Conservation (phyloP, 1,140 invertebrate genomes). For the Macrobrachium nipponense region DNA sequence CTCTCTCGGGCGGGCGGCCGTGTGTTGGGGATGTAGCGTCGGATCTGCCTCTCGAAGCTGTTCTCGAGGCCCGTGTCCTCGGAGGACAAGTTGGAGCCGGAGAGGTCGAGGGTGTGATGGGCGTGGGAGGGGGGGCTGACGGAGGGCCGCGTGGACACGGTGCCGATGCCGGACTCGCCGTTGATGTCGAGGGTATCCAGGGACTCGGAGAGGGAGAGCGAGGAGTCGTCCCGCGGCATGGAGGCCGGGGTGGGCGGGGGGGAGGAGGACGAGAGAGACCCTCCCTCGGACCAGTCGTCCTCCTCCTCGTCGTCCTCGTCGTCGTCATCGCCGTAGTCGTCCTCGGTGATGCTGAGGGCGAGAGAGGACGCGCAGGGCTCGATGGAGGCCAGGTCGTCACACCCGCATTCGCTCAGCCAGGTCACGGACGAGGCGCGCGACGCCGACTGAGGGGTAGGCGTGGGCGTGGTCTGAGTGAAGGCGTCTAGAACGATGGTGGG, state of each 20-base stretch:
- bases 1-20: background rate
- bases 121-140: constrained; percentile 47
- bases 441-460: constrained; percentile 28
- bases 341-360: constrained; percentile 57
- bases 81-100: constrained; percentile 62
- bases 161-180: constrained; percentile 60
- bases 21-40: constrained; percentile 51
- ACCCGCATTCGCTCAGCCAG: constrained; percentile 57
- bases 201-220: constrained; percentile 59
- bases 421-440: constrained; percentile 49
- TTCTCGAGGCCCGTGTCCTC: constrained; percentile 63
- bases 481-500: constrained; percentile 52
- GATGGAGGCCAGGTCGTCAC: constrained; percentile 54
- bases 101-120: constrained; percentile 46
- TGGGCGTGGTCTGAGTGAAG: constrained; percentile 45
- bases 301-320: constrained; percentile 51
- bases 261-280: constrained; percentile 42
- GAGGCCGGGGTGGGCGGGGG: constrained; percentile 57
- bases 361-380: constrained; percentile 59
- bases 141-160: constrained; percentile 59
- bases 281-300: constrained; percentile 35
- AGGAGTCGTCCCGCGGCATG: constrained; percentile 53
- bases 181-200: constrained; percentile 60
- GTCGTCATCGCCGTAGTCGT: constrained; percentile 57
- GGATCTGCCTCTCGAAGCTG: constrained; percentile 55